Conservation (phyloP, 2,113 vertebrate genomes). For the Athene noctua region DNA sequence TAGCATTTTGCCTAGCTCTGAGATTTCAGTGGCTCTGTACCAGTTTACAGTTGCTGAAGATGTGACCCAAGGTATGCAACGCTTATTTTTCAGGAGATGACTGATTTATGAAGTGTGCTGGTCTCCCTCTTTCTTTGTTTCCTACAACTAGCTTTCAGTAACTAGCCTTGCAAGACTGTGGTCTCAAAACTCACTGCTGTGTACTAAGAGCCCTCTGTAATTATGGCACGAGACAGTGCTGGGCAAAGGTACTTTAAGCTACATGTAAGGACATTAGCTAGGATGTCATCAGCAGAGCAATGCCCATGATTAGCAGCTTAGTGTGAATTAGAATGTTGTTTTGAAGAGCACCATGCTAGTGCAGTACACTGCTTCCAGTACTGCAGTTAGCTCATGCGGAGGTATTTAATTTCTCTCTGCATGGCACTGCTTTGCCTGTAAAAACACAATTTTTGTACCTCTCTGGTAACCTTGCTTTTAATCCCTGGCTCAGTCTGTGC, state of each 20-base stretch:
- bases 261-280: neutral
- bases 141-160: neutral
- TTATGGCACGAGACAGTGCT: neutral
- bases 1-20: neutral
- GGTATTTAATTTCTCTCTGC: neutral
- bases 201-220: neutral
- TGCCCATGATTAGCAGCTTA: accelerated
- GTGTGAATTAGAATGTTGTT: neutral
- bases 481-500: neutral
- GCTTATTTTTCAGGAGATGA: neutral
- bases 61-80: neutral
- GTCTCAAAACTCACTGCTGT: neutral
- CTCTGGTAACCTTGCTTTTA: neutral
- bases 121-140: neutral
- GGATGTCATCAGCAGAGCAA: neutral
- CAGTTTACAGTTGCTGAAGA: neutral
- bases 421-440: neutral
- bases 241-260: neutral
- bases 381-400: neutral
- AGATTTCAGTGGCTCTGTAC: neutral
- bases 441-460: neutral
- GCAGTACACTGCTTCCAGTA: neutral
- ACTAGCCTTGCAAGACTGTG: neutral
- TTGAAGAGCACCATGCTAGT: neutral
- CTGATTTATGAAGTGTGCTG: neutral